Base-by-base conservation (phyloP, 1,140 invertebrate species). In the Panonychus citri region DNA sequence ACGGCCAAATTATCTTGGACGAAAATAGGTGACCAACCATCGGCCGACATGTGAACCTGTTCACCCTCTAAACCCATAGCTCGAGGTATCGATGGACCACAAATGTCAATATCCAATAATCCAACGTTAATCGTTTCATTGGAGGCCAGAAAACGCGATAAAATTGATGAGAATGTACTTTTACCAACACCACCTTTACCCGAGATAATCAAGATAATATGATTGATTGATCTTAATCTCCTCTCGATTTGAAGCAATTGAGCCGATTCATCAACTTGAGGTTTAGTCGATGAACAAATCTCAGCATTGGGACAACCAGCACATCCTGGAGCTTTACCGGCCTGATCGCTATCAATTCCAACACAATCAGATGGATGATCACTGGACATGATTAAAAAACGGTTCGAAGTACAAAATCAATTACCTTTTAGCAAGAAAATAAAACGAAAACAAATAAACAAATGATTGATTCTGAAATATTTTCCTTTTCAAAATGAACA, bases 141-240 rank as follows among this genome's bases (percentile, higher is more conserved):
- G 51, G 65, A 71, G 37, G 90, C 85, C 49, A 97, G 69, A 40
- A 76, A 78, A 63, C 87, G 77, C 19, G 85, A 82, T 39, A 97
- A 66, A 53, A 89, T 77, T 0, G 83, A 80, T 30, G 87, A 85
- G n/a, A 96, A 76, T 30, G 73, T 71, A 57, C 70, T 74, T 62
- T 72, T 71, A 15, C 93, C 93, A 27, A 97, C 93, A 43, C 93
- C 93, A 2, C 93, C 93, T 76, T 98, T 98, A 0, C 93, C 93
- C 10, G 91, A 96, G 13, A 97, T 71, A 17, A 97, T 75, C 24
- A 97, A 68, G 58, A 96, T 78, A 70, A 96, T 89, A 65, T 90
- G 75, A 67, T 83, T 85, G 0, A 95, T 82, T 61, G 73, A 73
- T n/a, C 76, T 70, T 26, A 96, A 71, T 34, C 78, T 75, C 58